These are phyloP conservation scores for Indicator maculatus DNA, from an alignment of 2,113 vertebrate species.

Conservation along the genomic window DNA sequence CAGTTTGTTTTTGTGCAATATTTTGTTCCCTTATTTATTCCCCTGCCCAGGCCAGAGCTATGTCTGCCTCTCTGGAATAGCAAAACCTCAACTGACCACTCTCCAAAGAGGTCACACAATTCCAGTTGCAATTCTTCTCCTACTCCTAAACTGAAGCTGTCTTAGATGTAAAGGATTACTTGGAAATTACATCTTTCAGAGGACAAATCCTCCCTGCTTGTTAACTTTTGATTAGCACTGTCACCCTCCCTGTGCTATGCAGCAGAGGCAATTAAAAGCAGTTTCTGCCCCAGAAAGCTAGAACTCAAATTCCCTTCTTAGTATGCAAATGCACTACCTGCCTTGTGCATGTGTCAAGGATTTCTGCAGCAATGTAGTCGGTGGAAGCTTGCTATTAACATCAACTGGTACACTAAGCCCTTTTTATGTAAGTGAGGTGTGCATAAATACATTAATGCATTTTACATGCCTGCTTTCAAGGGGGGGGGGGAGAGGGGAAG, in stretches of 20 bases:
- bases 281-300: conserved; percentile 36
- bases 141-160: neutral
- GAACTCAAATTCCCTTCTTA: conserved; percentile 9
- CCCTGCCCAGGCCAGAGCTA: neutral
- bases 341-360: conserved; percentile 49
- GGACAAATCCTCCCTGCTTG: conserved; percentile 46
- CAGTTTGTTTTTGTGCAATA: neutral
- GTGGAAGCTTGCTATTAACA: conserved; percentile 28
- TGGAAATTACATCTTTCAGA: conserved; percentile 50
- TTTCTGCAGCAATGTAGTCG: neutral
- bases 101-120: neutral
- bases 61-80: neutral
- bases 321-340: conserved; percentile 54
- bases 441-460: conserved; percentile 42
- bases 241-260: neutral
- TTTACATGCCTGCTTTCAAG: neutral
- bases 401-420: neutral
- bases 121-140: neutral
- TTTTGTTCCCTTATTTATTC: neutral
- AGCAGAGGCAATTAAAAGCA: conserved; percentile 1
- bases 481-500: neutral
- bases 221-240: conserved; percentile 47
- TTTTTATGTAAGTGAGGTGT: conserved; percentile 14
- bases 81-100: neutral
- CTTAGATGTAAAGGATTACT: conserved; percentile 49